Percentiles rank a stretch among this genome's conserved stretches.
These are phyloP conservation scores for Callopanchax toddi DNA, from an alignment of 2,113 vertebrate genomes.

Conservation along the genomic window DNA sequence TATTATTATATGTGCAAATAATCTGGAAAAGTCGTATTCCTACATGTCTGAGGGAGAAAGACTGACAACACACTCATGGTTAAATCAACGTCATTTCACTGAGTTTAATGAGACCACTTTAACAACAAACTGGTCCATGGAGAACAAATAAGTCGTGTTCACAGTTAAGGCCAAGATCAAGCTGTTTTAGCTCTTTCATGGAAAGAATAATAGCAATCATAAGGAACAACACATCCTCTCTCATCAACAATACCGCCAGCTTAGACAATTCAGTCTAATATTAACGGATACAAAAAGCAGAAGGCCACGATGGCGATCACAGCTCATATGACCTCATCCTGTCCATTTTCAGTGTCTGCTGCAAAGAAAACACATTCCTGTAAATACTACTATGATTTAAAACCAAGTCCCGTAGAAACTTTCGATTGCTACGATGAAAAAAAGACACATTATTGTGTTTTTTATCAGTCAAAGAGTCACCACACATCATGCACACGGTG, in stretches of 20 bases:
- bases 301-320: constrained; percentile 4
- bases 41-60: no score
- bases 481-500: not conserved
- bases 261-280: not conserved
- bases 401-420: not conserved
- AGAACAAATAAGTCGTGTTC: constrained; percentile 27
- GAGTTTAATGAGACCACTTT: constrained; percentile 20
- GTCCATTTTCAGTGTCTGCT: not conserved
- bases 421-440: not conserved
- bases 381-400: constrained; percentile 1
- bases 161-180: constrained; percentile 34
- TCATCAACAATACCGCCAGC: constrained; percentile 7
- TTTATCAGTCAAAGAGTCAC: no score
- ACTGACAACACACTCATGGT: no score
- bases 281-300: not conserved
- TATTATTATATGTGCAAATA: no score
- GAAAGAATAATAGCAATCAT: constrained; percentile 74
- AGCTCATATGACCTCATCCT: constrained; percentile 9
- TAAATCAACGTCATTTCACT: constrained; percentile 15
- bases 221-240: constrained; percentile 16
- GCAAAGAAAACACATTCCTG: not conserved
- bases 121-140: constrained; percentile 46
- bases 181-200: constrained; percentile 73
- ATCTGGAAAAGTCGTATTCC: no score
- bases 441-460: no score